Base-by-base conservation (phyloP, 2,113 vertebrate species). In the Mola mola region DNA sequence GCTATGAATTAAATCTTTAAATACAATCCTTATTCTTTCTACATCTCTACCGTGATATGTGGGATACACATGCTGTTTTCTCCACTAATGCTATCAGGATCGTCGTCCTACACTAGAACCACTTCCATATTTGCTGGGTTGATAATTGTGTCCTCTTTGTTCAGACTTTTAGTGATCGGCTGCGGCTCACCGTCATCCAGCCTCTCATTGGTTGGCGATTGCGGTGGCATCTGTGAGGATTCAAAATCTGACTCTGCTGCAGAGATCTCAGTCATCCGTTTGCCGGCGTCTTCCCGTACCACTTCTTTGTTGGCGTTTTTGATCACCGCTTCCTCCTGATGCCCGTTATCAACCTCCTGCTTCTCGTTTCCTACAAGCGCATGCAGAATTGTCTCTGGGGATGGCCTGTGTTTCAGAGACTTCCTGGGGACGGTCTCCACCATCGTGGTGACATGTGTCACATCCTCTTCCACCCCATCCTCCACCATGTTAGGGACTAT, bases 61-160 rank as follows among this genome's bases (percentile, higher is more conserved):
- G 31, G n/a, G n/a, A n/a, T n/a, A n/a, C 60, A 15, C 50, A 43
- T 15, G 6, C 31, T 13, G 56, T 72, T 88, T 71, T 88, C 84
- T 2, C 89, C 87, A 0, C 64, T 89, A 82, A 0, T 75, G 63
- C 62, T 68, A 49, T 15, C 13, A 5, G 4, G 26, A 33, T 12
- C 7, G 8, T 47, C 75, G 81, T 38, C 70, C 76, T 77, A 82
- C 5, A 82, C 75, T 17, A 61, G 11, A 55, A 1, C 58, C 56
- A 78, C 72, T 38, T 72, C 74, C 46, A 85, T 83, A 12, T 86
- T 70, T 2, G 44, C 74, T 0, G 75, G 67, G 41, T 85, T 78
- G 1, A 73, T 19, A 0, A 43, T 50, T 33, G 67, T 51, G 21
- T 69, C 66, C 78, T 65, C 70, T 58, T 41, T 13, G 8, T 62